Conservation (phyloP, 92 coral and sea anemone genomes). For the Parazoanthus atlanticus region DNA sequence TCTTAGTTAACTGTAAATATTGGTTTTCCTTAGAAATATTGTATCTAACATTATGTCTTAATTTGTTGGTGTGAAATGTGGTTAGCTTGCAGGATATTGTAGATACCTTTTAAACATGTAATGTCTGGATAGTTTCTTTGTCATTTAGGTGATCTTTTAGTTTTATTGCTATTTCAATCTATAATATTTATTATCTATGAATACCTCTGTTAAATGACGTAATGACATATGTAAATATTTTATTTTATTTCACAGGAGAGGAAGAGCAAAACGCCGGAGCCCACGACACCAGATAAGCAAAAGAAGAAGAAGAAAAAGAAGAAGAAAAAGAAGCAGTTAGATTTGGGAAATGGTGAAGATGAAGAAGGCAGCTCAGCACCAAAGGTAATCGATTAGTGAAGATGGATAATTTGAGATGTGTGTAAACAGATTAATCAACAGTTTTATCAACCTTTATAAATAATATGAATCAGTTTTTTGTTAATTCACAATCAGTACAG, state of each 20-base stretch:
- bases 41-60: too few relatives aligned
- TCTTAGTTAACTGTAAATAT: background rate
- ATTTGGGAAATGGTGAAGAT: conserved; percentile 14
- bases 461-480: background rate
- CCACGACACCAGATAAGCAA: conserved; percentile 44
- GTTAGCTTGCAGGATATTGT: too few relatives aligned
- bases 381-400: background rate
- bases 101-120: too few relatives aligned
- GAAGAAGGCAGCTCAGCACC: conserved; percentile 27
- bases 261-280: conserved; percentile 43
- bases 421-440: background rate
- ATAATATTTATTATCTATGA: too few relatives aligned
- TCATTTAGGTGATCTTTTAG: too few relatives aligned
- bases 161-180: too few relatives aligned
- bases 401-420: background rate
- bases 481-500: background rate
- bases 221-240: too few relatives aligned
- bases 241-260: conserved; percentile 13
- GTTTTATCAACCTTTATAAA: background rate
- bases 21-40: background rate
- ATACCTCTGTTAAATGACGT: too few relatives aligned
- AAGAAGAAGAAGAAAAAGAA: conserved; percentile 78
- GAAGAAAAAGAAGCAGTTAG: conserved; percentile 37
- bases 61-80: too few relatives aligned
- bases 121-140: too few relatives aligned